phyloP scores from a whole-genome alignment of 2,797 vertebrate genomes.

The Centropyge bicolor region DNA sequence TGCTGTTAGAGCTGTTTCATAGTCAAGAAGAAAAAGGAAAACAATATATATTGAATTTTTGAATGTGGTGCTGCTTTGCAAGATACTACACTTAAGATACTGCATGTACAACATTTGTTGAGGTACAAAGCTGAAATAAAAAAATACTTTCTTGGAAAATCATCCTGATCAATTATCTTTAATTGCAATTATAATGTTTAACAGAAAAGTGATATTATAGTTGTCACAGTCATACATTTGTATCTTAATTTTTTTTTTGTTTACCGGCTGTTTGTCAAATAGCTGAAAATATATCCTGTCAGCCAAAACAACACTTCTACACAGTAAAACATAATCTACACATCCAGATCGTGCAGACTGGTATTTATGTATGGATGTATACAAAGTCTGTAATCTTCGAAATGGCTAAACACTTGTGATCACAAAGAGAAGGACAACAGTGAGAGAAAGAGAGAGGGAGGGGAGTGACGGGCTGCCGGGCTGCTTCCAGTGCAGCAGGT shows the following conservation, averaged over 20 bases:
- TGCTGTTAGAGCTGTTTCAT: no score
- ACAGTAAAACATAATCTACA: background rate
- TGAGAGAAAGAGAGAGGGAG: background rate
- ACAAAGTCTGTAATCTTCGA: background rate
- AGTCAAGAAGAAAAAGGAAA: no score
- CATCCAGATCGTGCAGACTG: background rate
- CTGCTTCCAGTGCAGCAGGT: conserved; percentile 53
- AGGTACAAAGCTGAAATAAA: no score
- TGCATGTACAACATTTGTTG: no score
- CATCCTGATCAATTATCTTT: no score
- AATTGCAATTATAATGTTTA: background rate
- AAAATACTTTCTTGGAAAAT: no score
- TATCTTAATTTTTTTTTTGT: background rate
- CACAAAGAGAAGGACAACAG: background rate
- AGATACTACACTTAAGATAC: no score
- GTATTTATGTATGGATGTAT: background rate
- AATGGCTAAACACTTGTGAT: background rate
- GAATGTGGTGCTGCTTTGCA: no score
- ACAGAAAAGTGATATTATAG: background rate
- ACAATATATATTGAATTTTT: no score
- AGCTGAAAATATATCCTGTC: background rate
- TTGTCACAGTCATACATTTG: background rate
- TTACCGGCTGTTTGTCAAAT: background rate
- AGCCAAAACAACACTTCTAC: background rate
- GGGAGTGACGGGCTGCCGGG: background rate